These are phyloP conservation scores for Entelurus aequoreus DNA, from an alignment of 2,113 vertebrate genomes.

Conservation along the genomic window DNA sequence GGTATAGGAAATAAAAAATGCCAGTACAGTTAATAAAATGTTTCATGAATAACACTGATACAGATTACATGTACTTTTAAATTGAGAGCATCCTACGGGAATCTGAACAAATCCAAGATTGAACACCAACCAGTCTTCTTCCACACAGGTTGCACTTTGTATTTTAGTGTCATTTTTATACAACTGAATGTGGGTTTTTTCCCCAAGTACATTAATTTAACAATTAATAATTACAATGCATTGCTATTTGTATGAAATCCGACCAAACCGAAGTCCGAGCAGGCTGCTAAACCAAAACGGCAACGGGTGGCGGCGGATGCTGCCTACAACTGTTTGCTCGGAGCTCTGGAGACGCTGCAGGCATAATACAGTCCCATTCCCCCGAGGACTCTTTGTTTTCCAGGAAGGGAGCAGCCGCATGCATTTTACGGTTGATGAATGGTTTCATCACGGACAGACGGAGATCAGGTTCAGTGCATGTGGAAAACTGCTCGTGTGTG, in stretches of 20 bases:
- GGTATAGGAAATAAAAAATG: too few species aligned
- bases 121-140: too few species aligned
- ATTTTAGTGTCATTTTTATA: too few species aligned
- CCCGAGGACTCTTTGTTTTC: constrained; percentile 29
- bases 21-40: too few species aligned
- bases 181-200: too few species aligned
- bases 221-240: background rate
- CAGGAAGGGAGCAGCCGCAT: constrained; percentile 26
- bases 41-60: too few species aligned
- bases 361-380: constrained; percentile 15
- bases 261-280: background rate
- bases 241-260: background rate
- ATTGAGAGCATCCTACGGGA: too few species aligned
- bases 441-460: constrained; percentile 34
- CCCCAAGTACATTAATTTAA: background rate
- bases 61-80: too few species aligned
- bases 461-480: constrained; percentile 30
- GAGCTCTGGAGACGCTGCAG: constrained; percentile 21
- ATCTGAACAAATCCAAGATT: too few species aligned
- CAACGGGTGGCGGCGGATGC: constrained; percentile 12
- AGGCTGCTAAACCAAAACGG: background rate
- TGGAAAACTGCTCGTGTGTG: constrained; percentile 22
- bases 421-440: constrained; percentile 33
- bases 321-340: constrained; percentile 34
- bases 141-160: too few species aligned